Evolutionary conservation across 2,797 vertebrate species (phyloP).

Genomic region (Vultur gryphus): DNA sequence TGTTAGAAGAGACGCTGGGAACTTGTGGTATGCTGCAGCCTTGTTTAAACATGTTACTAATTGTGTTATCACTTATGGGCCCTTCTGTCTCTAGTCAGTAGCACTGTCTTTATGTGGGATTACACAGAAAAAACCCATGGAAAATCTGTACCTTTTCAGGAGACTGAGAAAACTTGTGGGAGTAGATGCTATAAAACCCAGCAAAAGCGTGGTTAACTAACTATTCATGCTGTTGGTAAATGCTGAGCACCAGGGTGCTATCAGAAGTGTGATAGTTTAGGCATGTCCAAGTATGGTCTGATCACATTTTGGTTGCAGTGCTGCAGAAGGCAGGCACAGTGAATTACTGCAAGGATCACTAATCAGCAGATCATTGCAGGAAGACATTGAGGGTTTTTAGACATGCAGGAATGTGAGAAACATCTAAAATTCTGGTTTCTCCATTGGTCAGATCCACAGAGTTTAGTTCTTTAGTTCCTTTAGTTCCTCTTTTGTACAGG

Average conservation of each 20-base stretch:
- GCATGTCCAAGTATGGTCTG: neutral
- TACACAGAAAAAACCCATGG: neutral
- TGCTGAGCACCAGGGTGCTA: neutral
- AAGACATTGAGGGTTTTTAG: neutral
- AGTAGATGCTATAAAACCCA: neutral
- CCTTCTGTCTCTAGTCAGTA: conserved; percentile 20
- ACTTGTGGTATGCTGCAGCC: conserved; percentile 28
- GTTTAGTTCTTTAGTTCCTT: neutral
- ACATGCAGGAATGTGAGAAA: neutral
- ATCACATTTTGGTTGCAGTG: too few species aligned
- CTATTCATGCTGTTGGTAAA: neutral
- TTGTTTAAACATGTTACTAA: conserved; percentile 57
- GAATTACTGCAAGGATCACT: neutral
- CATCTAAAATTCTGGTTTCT: neutral
- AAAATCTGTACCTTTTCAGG: neutral
- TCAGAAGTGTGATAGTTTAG: neutral
- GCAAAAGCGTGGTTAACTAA: neutral
- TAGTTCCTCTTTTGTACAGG: neutral
- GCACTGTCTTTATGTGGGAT: neutral
- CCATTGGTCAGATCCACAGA: neutral
- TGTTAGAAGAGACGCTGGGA: conserved; percentile 3
- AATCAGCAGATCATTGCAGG: neutral
- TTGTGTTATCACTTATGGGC: neutral
- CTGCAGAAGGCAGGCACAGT: neutral
- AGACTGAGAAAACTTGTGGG: neutral